Conservation (phyloP, 1,140 invertebrate species). For the Diorhabda sublineata region DNA sequence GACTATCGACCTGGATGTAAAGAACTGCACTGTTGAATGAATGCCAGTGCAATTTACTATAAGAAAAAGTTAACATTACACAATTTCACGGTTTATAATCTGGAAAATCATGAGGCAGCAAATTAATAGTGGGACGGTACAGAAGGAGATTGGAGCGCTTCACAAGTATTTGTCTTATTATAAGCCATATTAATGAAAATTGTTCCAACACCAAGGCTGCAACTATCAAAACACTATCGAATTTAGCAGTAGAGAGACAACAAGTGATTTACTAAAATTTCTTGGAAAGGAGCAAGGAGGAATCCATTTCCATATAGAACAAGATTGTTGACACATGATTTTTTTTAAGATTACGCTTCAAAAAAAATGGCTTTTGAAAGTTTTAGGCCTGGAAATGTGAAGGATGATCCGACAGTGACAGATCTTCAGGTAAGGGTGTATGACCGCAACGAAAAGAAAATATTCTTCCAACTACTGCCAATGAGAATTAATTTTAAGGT, state of each 20-base stretch:
- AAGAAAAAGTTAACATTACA: neutral
- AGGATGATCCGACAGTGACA: neutral
- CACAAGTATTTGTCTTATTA: neutral
- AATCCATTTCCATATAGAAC: neutral
- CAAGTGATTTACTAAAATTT: too few relatives aligned
- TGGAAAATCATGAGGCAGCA: neutral
- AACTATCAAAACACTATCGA: too few relatives aligned
- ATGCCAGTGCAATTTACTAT: too few relatives aligned
- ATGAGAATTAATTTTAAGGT: neutral
- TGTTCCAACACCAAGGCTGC: neutral
- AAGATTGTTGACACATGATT: neutral
- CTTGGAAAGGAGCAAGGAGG: neutral
- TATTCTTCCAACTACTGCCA: neutral
- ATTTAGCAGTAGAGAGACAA: too few relatives aligned
- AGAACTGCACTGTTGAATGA: too few relatives aligned
- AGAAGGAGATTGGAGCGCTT: slow-evolving; percentile 5
- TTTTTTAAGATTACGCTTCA: neutral
- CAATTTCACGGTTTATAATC: slow-evolving; percentile 4
- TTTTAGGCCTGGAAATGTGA: neutral
- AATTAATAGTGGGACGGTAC: slow-evolving; percentile 6
- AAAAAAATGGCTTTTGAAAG: neutral
- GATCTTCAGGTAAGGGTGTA: neutral
- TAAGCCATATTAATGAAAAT: neutral
- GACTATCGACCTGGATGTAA: too few relatives aligned
- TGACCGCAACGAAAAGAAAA: too few relatives aligned